Conservation (phyloP, 1,140 invertebrate species). For the Danaus plexippus region DNA sequence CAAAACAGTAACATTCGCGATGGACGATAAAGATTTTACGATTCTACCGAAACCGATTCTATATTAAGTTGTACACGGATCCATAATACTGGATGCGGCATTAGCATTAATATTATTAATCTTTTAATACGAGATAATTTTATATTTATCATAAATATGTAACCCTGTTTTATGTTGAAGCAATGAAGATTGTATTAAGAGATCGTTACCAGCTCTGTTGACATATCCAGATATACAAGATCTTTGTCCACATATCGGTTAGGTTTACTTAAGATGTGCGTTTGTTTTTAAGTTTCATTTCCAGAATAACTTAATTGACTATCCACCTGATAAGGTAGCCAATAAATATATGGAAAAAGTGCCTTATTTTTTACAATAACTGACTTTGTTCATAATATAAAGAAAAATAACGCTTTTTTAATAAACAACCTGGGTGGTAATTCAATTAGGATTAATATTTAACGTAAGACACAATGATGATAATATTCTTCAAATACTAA, state of each 20-base stretch:
- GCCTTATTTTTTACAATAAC: constrained; percentile 29
- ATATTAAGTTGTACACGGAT: no score
- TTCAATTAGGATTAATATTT: no score
- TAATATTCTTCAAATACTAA: no score
- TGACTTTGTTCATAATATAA: constrained; percentile 12
- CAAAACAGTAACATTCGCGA: constrained; percentile 10
- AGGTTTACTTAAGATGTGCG: constrained; percentile 3
- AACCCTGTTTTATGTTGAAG: no score
- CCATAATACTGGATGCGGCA: no score
- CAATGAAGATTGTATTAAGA: not conserved
- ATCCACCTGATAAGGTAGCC: constrained; percentile 22
- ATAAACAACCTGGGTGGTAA: constrained; percentile 29
- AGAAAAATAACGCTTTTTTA: constrained; percentile 14
- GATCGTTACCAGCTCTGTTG: not conserved
- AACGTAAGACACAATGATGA: no score
- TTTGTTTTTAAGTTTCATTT: constrained; percentile 26
- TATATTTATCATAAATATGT: no score
- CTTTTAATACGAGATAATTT: no score
- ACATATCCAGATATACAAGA: not conserved
- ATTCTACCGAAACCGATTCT: constrained; percentile 14
- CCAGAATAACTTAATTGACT: constrained; percentile 30
- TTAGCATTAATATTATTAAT: no score
- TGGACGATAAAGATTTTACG: constrained; percentile 21
- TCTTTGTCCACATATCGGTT: not conserved
- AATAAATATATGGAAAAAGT: constrained; percentile 46